These are phyloP conservation scores for Poecilia wingei DNA, from an alignment of 2,797 vertebrate species.

Conservation along the genomic window DNA sequence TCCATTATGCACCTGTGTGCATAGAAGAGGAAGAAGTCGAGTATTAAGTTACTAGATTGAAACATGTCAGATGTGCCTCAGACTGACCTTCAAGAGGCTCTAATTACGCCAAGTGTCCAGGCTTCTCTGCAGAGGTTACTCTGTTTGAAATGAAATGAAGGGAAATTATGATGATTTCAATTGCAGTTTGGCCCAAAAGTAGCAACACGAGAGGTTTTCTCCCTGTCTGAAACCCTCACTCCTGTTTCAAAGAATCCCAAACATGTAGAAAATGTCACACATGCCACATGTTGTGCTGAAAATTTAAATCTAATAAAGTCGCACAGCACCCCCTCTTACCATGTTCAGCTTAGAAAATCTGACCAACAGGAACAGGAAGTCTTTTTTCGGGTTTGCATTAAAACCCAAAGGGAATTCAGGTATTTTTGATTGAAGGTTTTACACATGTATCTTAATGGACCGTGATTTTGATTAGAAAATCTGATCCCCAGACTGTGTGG, in stretches of 20 bases:
- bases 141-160: neutral
- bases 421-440: neutral
- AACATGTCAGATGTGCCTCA: constrained; percentile 27
- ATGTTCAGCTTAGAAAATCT: neutral
- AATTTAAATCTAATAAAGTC: neutral
- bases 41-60: constrained; percentile 26
- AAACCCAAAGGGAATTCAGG: neutral
- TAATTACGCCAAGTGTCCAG: neutral
- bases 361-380: neutral
- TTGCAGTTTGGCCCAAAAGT: too few species aligned
- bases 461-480: neutral
- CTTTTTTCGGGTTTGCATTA: neutral
- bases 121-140: neutral
- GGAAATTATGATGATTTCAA: neutral
- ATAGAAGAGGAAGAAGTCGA: neutral
- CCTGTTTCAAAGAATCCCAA: neutral
- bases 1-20: neutral
- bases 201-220: neutral
- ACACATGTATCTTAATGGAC: neutral
- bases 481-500: neutral
- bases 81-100: constrained; percentile 1
- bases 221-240: neutral
- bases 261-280: neutral
- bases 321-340: neutral
- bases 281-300: neutral